These are phyloP conservation scores for Daubentonia madagascariensis DNA, from an alignment of 2,113 vertebrate species.

Conservation along the genomic window DNA sequence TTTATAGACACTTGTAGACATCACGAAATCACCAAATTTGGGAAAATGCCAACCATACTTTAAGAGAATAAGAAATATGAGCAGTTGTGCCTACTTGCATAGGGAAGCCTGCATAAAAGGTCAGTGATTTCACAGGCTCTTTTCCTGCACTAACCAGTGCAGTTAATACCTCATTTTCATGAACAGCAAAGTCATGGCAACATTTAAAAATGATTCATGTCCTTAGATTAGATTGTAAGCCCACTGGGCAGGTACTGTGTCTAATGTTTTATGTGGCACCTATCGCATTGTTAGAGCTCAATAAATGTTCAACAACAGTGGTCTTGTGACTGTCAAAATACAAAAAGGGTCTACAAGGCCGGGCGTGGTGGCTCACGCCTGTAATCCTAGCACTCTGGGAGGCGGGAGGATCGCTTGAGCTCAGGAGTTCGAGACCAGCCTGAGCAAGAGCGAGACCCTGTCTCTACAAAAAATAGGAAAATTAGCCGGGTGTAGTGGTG, in stretches of 20 bases:
- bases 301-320: constrained; percentile 61
- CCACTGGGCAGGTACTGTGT: constrained; percentile 62
- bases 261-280: constrained; percentile 52
- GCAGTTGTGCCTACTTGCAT: background rate
- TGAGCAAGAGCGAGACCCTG: no score
- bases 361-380: no score
- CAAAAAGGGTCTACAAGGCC: background rate
- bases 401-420: no score
- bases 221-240: constrained; percentile 68
- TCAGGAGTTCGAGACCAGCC: no score
- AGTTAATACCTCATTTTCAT: constrained; percentile 63
- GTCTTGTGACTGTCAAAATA: constrained; percentile 57
- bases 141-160: constrained; percentile 10
- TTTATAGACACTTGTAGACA: background rate
- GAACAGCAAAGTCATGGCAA: constrained; percentile 23
- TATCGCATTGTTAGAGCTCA: constrained; percentile 57
- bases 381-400: no score
- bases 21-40: background rate
- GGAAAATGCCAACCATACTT: background rate
- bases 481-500: no score
- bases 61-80: background rate
- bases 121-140: background rate
- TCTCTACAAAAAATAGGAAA: no score
- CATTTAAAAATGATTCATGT: constrained; percentile 13
- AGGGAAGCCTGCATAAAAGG: background rate